These are phyloP conservation scores for Altica lythri DNA, from an alignment of 2,888 invertebrate species.

Conservation along the genomic window DNA sequence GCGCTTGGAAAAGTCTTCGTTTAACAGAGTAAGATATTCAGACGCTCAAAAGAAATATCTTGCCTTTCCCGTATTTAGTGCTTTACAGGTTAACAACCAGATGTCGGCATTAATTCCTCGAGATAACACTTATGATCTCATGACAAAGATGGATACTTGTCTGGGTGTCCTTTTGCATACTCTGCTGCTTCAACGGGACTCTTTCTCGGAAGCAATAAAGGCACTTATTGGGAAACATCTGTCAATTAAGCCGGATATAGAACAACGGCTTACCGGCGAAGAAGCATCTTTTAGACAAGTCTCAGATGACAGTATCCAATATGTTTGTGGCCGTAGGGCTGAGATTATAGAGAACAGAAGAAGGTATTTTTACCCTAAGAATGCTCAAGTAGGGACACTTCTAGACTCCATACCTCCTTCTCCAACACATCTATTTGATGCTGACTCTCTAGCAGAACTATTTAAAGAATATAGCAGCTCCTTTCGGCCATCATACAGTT, in stretches of 20 bases:
- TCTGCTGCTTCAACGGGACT: no score
- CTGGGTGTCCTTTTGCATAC: no score
- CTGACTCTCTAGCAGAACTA: constrained; percentile 11
- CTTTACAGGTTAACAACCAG: constrained; percentile 20
- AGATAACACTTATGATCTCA: background rate
- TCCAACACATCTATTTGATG: constrained; percentile 18
- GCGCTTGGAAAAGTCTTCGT: constrained; percentile 18
- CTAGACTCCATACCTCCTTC: constrained; percentile 20
- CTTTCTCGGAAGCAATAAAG: no score
- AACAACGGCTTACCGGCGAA: no score
- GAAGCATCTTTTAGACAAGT: constrained; percentile 7
- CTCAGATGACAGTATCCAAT: constrained; percentile 12
- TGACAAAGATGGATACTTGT: no score
- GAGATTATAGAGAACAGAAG: constrained; percentile 20
- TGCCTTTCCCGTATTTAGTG: constrained; percentile 22
- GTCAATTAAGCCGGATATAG: no score
- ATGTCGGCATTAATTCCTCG: constrained; percentile 4
- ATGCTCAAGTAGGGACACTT: constrained; percentile 5
- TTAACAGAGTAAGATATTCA: constrained; percentile 16
- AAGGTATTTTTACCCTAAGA: constrained; percentile 12
- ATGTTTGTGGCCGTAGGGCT: constrained; percentile 22
- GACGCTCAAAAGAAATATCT: constrained; percentile 19
- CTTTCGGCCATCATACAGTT: constrained; percentile 11
- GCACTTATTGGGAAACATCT: constrained; percentile 9
- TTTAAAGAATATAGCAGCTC: constrained; percentile 23